Percentiles rank a stretch among this genome's conserved stretches.
phyloP scores from a whole-genome alignment of 2,113 vertebrate genomes.

The Misgurnus mizolepis region DNA sequence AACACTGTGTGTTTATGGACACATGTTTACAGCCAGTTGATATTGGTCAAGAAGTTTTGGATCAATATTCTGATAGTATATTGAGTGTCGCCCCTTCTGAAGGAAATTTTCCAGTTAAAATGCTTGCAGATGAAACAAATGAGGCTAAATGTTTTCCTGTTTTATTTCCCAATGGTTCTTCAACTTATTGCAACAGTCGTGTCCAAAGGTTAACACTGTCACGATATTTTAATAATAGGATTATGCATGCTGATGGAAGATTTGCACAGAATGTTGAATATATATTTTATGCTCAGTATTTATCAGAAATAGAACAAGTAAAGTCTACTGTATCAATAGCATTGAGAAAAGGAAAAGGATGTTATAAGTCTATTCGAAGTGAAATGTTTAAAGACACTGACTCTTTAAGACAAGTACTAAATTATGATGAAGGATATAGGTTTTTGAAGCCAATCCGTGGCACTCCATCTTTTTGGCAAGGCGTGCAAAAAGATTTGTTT shows the following conservation, averaged over 20 bases:
- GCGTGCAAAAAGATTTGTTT: conserved; percentile 43
- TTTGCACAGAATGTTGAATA: neutral
- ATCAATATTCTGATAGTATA: neutral
- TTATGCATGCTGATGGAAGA: too few relatives aligned
- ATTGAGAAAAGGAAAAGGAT: neutral
- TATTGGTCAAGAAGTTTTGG: neutral
- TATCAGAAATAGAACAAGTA: neutral
- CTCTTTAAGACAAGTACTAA: neutral
- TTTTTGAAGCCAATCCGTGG: conserved; percentile 40
- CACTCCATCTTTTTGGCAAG: conserved; percentile 30
- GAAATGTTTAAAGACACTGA: conserved; percentile 7
- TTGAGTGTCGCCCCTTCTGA: neutral
- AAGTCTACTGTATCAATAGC: neutral
- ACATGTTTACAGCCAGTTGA: too few relatives aligned
- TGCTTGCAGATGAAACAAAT: neutral
- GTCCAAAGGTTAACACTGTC: neutral
- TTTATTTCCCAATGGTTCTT: neutral
- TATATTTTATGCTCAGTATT: neutral
- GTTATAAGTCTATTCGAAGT: neutral
- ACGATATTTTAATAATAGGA: too few relatives aligned
- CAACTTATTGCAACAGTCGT: neutral
- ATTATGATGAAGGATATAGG: conserved; percentile 44
- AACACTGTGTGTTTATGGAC: neutral
- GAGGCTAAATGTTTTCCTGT: neutral
- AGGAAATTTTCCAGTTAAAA: neutral